A percentile compares a stretch with the other conserved stretches of the same genome.
phyloP scores from a whole-genome alignment of 1,140 invertebrate species.

The Acromyrmex echinatior region DNA sequence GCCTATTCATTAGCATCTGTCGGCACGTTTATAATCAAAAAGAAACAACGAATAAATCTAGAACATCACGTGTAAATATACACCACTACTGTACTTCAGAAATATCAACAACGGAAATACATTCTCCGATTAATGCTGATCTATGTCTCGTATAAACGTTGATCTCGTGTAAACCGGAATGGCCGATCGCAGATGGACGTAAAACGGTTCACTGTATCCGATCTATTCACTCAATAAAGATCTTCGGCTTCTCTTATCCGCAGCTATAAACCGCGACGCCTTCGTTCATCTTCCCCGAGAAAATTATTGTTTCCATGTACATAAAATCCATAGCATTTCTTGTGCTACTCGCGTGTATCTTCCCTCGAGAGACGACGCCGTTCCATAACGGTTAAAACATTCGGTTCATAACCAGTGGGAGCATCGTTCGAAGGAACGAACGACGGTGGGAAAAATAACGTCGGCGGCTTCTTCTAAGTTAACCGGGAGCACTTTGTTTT shows the following conservation, averaged over 20 bases:
- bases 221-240: background rate
- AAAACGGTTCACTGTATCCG: background rate
- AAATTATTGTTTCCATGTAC: background rate
- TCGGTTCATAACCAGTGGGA: slow-evolving; percentile 26
- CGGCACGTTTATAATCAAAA: background rate
- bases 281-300: background rate
- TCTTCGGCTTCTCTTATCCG: background rate
- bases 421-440: slow-evolving; percentile 15
- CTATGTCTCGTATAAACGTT: background rate
- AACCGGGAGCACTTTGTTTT: slow-evolving; percentile 62
- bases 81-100: background rate
- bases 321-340: slow-evolving; percentile 22
- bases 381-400: slow-evolving; percentile 51
- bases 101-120: background rate
- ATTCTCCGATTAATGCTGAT: slow-evolving; percentile 20
- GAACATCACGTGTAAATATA: slow-evolving; percentile 41
- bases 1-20: background rate
- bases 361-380: slow-evolving; percentile 9
- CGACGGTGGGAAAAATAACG: slow-evolving; percentile 48
- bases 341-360: background rate
- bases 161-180: background rate
- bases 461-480: slow-evolving; percentile 54
- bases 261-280: background rate
- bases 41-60: slow-evolving; percentile 1
- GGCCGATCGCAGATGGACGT: background rate